Evolutionary conservation across 2,797 vertebrate genomes (phyloP).

Genomic region (Sphenopsis melanotis): DNA sequence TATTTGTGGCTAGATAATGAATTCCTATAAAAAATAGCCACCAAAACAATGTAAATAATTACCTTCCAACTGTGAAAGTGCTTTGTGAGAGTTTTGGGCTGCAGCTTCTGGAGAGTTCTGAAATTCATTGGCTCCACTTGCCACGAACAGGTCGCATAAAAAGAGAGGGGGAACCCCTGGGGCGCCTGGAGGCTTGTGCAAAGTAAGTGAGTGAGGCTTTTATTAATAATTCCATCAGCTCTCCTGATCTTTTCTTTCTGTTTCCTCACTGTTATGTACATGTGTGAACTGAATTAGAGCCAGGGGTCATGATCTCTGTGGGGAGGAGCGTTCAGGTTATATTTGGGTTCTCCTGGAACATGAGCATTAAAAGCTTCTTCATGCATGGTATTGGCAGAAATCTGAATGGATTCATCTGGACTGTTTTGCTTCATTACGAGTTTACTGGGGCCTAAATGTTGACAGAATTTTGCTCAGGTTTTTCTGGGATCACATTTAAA

Average conservation of each 20-base stretch:
- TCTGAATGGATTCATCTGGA: neutral
- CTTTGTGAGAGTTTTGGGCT: neutral
- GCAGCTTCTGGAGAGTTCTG: neutral
- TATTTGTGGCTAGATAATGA: neutral
- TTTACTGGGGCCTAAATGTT: neutral
- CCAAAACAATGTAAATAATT: neutral
- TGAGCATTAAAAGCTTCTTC: neutral
- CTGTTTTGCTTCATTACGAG: neutral
- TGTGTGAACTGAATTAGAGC: neutral
- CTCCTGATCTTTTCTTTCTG: neutral
- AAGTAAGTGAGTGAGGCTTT: conserved; percentile 70
- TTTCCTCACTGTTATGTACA: neutral
- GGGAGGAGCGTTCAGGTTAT: neutral
- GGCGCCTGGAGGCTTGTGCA: conserved; percentile 80
- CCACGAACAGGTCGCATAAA: neutral
- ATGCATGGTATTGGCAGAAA: neutral
- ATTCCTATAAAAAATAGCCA: neutral
- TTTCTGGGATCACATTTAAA: neutral
- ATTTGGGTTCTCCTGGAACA: neutral
- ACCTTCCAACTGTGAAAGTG: neutral
- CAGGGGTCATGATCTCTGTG: neutral
- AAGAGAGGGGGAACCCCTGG: neutral
- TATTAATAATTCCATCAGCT: neutral
- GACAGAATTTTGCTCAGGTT: neutral
- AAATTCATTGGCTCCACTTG: neutral